Base-by-base conservation (phyloP, 2,888 invertebrate genomes). In the Spisula solida region DNA sequence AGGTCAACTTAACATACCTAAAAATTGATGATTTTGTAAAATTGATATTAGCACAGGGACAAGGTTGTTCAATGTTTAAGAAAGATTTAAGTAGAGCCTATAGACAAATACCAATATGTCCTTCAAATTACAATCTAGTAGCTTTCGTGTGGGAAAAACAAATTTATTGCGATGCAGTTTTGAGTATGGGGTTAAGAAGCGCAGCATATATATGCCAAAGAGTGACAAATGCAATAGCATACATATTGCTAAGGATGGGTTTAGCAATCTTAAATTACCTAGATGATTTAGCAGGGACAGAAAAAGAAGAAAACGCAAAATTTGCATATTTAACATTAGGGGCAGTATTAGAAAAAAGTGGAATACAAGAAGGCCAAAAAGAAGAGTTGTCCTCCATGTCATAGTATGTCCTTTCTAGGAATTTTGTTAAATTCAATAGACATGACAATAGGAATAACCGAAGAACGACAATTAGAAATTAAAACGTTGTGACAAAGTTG, bases 121-220 rank as follows among this genome's bases (percentile, higher is more conserved):
- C 83, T 41, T 83, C 70, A 18, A 56, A 83, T 31, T 83, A 83
- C 25, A 83, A 83, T 83, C n/a, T 83, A 83, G 83, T 83, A n/a
- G 41, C 66, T 0, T 83, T 83, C 56, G 66, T 66, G 56, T 82
- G 56, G 82, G 60, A 55, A 16, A 60, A 60, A 41, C 82, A 82
- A 56, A 60, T 56, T 0, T 70, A 70, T 48, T 83, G 83, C 47
- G 83, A 83, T 41, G 70, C 83, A 66, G 83, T 70, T 2, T 41
- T 83, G n/a, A 47, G 66, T 18, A 83, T 83, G 83, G 83, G 83
- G 29, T 83, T 66, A n/a, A 2, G 83, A 0, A 31, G 66, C 47
- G 47, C 47, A 12, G 47, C 47, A 47, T 47, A 47, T 47, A 47
- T 47, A 47, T 47, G 47, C 47, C 47, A 47, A 47, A 47, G 47